These are phyloP conservation scores for Andrena marginata DNA, from an alignment of 2,888 invertebrate genomes.

Conservation along the genomic window DNA sequence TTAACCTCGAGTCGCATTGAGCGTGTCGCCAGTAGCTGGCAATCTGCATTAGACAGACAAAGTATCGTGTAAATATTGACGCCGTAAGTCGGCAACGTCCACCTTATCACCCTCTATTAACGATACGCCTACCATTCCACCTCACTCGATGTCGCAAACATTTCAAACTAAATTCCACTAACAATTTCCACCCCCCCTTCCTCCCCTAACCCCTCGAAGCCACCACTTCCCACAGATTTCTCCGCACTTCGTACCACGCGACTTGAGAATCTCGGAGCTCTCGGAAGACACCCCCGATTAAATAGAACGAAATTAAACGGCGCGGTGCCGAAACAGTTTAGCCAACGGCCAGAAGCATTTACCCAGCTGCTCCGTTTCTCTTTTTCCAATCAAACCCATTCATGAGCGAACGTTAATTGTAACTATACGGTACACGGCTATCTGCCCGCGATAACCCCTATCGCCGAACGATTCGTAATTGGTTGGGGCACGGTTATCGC, in stretches of 20 bases:
- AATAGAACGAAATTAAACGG: too few relatives aligned
- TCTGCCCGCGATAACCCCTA: constrained; percentile 40
- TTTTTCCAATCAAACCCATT: not conserved
- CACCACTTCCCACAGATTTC: too few relatives aligned
- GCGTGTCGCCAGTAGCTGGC: not conserved
- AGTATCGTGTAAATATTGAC: constrained; percentile 1
- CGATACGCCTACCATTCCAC: too few relatives aligned
- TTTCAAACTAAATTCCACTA: too few relatives aligned
- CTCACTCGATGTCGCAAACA: too few relatives aligned
- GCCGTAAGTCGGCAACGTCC: not conserved
- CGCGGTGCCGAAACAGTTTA: too few relatives aligned
- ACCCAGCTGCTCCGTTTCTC: not conserved
- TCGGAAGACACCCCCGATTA: too few relatives aligned
- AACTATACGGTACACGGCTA: constrained; percentile 14
- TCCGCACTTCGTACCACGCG: too few relatives aligned
- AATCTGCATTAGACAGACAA: constrained; percentile 1
- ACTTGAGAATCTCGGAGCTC: too few relatives aligned
- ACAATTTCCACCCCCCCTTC: too few relatives aligned
- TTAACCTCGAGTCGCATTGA: constrained; percentile 15
- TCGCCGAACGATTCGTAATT: constrained; percentile 63
- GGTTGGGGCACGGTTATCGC: constrained; percentile 42
- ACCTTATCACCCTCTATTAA: not conserved
- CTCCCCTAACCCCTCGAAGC: too few relatives aligned
- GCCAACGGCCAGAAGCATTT: too few relatives aligned
- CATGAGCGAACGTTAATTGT: not conserved